Conservation (phyloP, 2,113 vertebrate species). For the Solea solea region DNA sequence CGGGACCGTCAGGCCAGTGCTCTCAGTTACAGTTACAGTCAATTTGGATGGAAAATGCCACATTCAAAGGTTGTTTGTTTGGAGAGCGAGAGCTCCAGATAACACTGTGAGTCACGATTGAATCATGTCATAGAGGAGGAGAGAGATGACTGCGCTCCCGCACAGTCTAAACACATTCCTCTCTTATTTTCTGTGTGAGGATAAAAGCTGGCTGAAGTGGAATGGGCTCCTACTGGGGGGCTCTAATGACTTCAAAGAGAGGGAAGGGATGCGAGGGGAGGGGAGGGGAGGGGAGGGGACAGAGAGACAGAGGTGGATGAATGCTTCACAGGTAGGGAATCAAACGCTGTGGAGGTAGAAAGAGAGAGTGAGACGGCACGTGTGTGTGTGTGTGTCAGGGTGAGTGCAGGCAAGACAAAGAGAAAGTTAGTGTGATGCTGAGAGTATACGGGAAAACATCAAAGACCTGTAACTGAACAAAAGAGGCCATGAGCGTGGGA, state of each 20-base stretch:
- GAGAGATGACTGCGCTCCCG: constrained; percentile 64
- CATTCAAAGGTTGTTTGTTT: constrained; percentile 69
- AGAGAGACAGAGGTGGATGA: constrained; percentile 53
- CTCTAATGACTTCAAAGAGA: constrained; percentile 76
- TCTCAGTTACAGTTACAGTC: constrained; percentile 62
- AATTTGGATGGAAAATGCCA: constrained; percentile 63
- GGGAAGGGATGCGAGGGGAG: constrained; percentile 64
- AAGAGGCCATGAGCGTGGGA: constrained; percentile 51
- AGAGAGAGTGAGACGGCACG: constrained; percentile 24
- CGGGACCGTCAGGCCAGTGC: constrained; percentile 45
- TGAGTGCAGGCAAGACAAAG: constrained; percentile 34
- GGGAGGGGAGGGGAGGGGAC: constrained; percentile 62
- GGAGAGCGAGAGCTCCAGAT: constrained; percentile 58
- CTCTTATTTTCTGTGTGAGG: constrained; percentile 53
- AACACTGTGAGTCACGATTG: constrained; percentile 72
- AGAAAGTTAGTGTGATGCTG: constrained; percentile 62
- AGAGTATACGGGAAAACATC: constrained; percentile 55
- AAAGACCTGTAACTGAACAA: constrained; percentile 69
- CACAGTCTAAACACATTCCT: constrained; percentile 64
- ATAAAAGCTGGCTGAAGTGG: constrained; percentile 75
- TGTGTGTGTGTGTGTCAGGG: constrained; percentile 28
- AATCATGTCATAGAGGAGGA: constrained; percentile 72
- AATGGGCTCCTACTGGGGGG: constrained; percentile 44
- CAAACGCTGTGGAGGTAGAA: neutral
- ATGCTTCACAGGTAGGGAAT: constrained; percentile 41